Base-by-base conservation (phyloP, 2,888 invertebrate genomes). In the Acrobasis repandana region DNA sequence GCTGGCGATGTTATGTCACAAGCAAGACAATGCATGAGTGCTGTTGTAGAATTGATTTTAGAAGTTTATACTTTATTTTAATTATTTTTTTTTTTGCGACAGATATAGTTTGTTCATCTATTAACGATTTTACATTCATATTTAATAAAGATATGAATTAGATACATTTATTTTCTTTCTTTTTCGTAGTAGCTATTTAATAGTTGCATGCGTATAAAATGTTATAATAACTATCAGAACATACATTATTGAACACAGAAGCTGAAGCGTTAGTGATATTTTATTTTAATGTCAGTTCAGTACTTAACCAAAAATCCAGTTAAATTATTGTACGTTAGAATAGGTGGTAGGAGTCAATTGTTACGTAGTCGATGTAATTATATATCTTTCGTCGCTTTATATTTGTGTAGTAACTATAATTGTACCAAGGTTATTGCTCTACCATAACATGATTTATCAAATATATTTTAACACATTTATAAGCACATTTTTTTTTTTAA, bases 371-470 rank as follows among this genome's bases (percentile, higher is more conserved):
- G 70, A 66, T 79, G 74, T 77, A 73, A 76, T 28, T 76, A 77
- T 58, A 66, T 54, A 54, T 54, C 18, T 54, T 54, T 47, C 68
- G 71, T 82, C 67, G 85, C 86, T 85, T 86, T 63, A 73, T 85
- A 79, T 75, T 70, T 83, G 80, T 85, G 83, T 85, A 83, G 82
- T 76, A 75, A 56, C 47, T 63, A 69, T 75, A 71, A 78, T 77
- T 79, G 77, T 82, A 76, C 74, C 61, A 52, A 65, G 76, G 75
- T 73, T 77, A 79, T 72, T 79, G 77, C 66, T 80, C 80, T 76
- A 77, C 73, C 63, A 60, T 63, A 57, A 61, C 58, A 38, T 52
- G 20, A 47, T 34, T n/a, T 15, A 36, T 2, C 49, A 49, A 49
- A 49, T 20, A 10, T 11, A 5, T 15, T n/a, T n/a, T n/a, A n/a